phyloP scores from a whole-genome alignment of 2,797 vertebrate genomes.

The Microctenopoma lineatum region DNA sequence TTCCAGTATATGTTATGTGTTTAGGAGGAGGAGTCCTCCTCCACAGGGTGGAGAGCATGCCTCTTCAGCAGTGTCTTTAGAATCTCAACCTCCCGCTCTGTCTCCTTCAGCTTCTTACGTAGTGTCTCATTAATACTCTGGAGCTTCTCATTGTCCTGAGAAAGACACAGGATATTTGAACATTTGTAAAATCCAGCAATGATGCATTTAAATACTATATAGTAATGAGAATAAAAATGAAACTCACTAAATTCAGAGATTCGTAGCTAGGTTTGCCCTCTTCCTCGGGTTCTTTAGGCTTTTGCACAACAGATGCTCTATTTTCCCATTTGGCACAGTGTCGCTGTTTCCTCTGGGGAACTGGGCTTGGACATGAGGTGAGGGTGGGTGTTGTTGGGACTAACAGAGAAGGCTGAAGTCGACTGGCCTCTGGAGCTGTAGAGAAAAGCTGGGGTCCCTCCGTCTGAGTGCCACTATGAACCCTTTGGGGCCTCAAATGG shows the following conservation, averaged over 20 bases:
- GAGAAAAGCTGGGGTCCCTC: slow-evolving; percentile 71
- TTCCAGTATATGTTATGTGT: slow-evolving; percentile 13
- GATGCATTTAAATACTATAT: neutral
- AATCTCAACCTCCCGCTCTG: slow-evolving; percentile 80
- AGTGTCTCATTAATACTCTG: slow-evolving; percentile 78
- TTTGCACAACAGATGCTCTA: slow-evolving; percentile 84
- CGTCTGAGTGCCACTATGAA: slow-evolving; percentile 91
- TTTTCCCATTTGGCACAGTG: slow-evolving; percentile 95
- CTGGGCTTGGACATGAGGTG: slow-evolving; percentile 87
- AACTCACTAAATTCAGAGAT: slow-evolving; percentile 87
- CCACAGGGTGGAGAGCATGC: slow-evolving; percentile 78
- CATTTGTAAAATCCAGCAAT: slow-evolving; percentile 1
- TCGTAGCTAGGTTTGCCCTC: slow-evolving; percentile 83
- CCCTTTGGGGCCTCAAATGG: slow-evolving; percentile 66
- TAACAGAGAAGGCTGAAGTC: slow-evolving; percentile 65
- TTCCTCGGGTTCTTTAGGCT: slow-evolving; percentile 81
- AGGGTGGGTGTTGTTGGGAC: slow-evolving; percentile 59
- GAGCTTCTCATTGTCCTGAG: slow-evolving; percentile 81
- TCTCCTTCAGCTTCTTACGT: slow-evolving; percentile 79
- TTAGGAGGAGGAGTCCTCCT: slow-evolving; percentile 83
- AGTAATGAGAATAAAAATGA: neutral
- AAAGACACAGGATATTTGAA: slow-evolving; percentile 22
- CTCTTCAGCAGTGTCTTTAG: slow-evolving; percentile 82
- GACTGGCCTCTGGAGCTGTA: slow-evolving; percentile 31
- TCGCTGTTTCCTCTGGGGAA: slow-evolving; percentile 87